phyloP scores from a whole-genome alignment of 2,888 invertebrate species.

The Meganola albula region DNA sequence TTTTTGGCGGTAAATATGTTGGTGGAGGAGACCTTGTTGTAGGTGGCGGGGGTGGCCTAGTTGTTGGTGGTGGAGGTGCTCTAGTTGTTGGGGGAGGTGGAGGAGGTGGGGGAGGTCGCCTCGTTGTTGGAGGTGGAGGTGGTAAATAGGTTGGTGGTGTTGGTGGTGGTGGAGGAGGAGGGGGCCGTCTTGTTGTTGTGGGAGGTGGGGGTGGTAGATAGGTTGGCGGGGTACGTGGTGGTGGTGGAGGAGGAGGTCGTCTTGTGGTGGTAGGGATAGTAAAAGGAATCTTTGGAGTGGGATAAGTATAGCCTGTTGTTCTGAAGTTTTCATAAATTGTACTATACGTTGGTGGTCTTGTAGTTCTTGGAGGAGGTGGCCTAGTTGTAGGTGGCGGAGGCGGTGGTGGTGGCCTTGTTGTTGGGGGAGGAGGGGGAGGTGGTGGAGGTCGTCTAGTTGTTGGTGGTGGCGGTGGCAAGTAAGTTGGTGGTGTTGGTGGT shows the following conservation, averaged over 20 bases:
- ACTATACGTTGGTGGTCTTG: conserved; percentile 25
- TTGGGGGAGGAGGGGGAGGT: conserved; percentile 14
- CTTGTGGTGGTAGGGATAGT: conserved; percentile 16
- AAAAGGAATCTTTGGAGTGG: conserved; percentile 17
- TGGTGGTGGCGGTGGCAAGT: conserved; percentile 14
- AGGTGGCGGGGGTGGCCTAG: conserved; percentile 26
- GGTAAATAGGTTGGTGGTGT: conserved; percentile 20
- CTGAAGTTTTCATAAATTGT: conserved; percentile 17
- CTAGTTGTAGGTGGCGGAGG: conserved; percentile 18
- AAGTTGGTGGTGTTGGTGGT: conserved; percentile 18
- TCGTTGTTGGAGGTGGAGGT: conserved; percentile 12
- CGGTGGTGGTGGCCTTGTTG: conserved; percentile 16
- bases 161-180: conserved; percentile 15
- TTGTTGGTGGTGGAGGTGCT: conserved; percentile 24
- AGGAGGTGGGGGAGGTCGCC: conserved; percentile 10
- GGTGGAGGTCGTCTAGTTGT: conserved; percentile 9
- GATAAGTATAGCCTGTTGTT: conserved; percentile 14
- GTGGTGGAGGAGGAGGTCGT: conserved; percentile 11
- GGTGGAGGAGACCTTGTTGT: conserved; percentile 25
- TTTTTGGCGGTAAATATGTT: conserved; percentile 30
- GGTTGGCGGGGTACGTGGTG: conserved; percentile 16
- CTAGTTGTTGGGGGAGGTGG: conserved; percentile 14
- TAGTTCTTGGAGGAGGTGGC: conserved; percentile 27
- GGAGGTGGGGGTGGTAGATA: conserved; percentile 10
- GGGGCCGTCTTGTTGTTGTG: conserved; percentile 22